These are phyloP conservation scores for Hydropotes inermis DNA, from an alignment of 2,113 vertebrate genomes.

Conservation along the genomic window DNA sequence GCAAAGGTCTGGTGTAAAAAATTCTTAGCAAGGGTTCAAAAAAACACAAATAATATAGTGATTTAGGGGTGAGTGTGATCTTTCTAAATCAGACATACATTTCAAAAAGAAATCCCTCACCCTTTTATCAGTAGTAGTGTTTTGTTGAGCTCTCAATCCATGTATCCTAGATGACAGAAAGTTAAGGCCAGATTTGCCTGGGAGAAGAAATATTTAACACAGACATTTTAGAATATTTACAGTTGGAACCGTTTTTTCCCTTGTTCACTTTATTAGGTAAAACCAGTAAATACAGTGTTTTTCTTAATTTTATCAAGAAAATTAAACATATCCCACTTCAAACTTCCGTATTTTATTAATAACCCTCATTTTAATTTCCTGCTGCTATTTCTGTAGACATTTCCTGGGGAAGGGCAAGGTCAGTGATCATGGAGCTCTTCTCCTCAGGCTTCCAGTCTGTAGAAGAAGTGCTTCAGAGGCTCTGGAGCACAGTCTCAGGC, in stretches of 20 bases:
- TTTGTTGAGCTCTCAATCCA: background rate
- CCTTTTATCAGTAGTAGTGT: background rate
- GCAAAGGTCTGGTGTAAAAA: background rate
- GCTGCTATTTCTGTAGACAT: background rate
- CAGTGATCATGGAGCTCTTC: background rate
- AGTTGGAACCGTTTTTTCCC: background rate
- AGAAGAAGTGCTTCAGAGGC: background rate
- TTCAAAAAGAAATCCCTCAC: background rate
- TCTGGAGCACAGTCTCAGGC: accelerated
- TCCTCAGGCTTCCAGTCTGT: background rate
- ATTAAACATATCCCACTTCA: background rate
- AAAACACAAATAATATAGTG: background rate
- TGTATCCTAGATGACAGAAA: background rate
- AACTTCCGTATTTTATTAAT: background rate
- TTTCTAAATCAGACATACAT: background rate
- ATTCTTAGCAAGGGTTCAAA: background rate
- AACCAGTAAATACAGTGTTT: background rate
- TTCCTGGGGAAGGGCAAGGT: background rate
- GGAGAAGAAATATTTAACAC: background rate
- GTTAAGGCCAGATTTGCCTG: background rate
- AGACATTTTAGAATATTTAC: constrained; percentile 5
- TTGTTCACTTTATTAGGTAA: background rate
- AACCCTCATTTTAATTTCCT: background rate
- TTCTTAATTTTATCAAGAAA: background rate
- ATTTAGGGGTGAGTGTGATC: background rate